These are phyloP conservation scores for Drosophila navojoa DNA, from an alignment of 1,140 invertebrate genomes.

Conservation along the genomic window DNA sequence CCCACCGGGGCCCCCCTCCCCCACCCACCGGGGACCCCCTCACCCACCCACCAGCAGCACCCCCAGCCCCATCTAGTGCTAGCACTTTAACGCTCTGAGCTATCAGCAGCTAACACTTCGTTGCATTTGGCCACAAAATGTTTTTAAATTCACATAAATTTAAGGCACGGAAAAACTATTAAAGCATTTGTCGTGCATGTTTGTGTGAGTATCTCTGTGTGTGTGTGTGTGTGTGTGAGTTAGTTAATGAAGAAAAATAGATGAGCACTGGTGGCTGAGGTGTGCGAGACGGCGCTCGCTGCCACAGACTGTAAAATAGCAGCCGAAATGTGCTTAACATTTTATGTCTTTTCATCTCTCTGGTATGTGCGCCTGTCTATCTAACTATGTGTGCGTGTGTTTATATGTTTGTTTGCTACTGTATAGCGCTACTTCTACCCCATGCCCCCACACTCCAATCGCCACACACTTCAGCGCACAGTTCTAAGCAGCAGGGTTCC, in stretches of 20 bases:
- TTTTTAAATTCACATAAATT: conserved; percentile 76
- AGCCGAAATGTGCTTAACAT: conserved; percentile 49
- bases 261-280: conserved; percentile 39
- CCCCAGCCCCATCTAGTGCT: not conserved
- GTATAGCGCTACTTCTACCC: too few relatives aligned
- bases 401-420: too few relatives aligned
- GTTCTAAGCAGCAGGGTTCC: conserved; percentile 30
- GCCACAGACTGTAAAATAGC: conserved; percentile 17
- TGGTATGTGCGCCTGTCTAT: too few relatives aligned
- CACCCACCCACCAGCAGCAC: too few relatives aligned
- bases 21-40: not conserved
- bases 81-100: not conserved
- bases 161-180: conserved; percentile 79
- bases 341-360: conserved; percentile 31
- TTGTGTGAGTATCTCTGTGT: conserved; percentile 16
- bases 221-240: conserved; percentile 28
- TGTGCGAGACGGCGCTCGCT: conserved; percentile 13
- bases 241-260: conserved; percentile 72
- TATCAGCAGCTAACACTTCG: not conserved
- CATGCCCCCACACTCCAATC: not conserved
- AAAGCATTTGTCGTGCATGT: conserved; percentile 63
- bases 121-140: conserved; percentile 32
- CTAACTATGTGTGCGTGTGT: not conserved
- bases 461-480: conserved; percentile 8
- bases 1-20: too few relatives aligned